phyloP scores from a whole-genome alignment of 2,888 invertebrate genomes.

The Synergus laeviventris region DNA sequence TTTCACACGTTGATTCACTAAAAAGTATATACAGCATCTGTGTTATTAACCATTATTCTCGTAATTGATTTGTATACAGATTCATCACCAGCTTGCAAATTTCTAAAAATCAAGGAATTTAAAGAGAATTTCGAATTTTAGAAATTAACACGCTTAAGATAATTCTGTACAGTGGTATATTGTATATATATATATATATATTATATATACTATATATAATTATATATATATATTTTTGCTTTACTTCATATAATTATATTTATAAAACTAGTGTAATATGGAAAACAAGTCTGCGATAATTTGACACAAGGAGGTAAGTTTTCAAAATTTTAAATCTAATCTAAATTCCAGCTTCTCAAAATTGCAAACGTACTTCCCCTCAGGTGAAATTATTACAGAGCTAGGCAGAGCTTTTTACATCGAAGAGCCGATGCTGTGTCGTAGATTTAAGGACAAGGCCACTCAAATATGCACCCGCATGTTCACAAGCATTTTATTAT shows the following conservation, averaged over 20 bases:
- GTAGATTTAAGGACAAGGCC: conserved; percentile 71
- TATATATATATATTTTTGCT: conserved; percentile 56
- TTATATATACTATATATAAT: too few relatives aligned
- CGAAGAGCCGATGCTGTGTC: conserved; percentile 64
- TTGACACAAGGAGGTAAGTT: conserved; percentile 13
- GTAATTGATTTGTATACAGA: conserved; percentile 61
- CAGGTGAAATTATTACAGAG: conserved; percentile 10
- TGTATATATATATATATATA: conserved; percentile 57
- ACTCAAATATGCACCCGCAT: conserved; percentile 62
- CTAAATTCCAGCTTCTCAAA: not conserved
- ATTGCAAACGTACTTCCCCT: not conserved
- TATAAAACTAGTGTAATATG: conserved; percentile 70
- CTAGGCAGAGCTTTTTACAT: conserved; percentile 54
- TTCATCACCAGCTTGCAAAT: conserved; percentile 34
- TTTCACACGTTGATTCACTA: conserved; percentile 75
- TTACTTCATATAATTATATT: conserved; percentile 61
- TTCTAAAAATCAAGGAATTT: not conserved
- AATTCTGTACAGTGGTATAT: conserved; percentile 50
- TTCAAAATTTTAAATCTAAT: not conserved
- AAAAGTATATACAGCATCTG: conserved; percentile 75
- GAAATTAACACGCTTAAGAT: conserved; percentile 50
- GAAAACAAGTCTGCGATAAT: conserved; percentile 65
- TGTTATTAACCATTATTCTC: conserved; percentile 69
- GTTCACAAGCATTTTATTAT: not conserved
- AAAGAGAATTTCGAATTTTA: not conserved